phyloP scores from a whole-genome alignment of 2,888 invertebrate species.

The Anagyrus pseudococci region DNA sequence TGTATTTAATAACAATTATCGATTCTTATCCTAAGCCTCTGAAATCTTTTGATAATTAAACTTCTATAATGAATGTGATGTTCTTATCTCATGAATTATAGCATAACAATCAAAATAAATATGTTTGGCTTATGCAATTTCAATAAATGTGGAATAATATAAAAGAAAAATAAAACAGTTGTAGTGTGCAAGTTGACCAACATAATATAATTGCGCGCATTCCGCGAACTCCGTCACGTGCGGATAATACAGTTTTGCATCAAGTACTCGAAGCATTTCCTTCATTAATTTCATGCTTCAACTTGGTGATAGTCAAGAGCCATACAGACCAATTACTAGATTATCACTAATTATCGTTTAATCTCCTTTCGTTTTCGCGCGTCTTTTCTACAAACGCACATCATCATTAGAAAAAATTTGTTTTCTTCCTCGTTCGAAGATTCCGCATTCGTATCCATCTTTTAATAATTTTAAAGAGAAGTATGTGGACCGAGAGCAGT shows the following conservation, averaged over 20 bases:
- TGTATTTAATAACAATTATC: too few species aligned
- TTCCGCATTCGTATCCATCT: too few species aligned
- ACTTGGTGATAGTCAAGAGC: too few species aligned
- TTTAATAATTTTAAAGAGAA: neutral
- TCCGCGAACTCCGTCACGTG: neutral
- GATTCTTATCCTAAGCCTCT: too few species aligned
- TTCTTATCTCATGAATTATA: too few species aligned
- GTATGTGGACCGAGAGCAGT: neutral
- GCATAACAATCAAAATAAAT: neutral
- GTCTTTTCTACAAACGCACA: too few species aligned
- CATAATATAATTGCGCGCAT: neutral
- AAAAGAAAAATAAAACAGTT: neutral
- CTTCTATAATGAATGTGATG: too few species aligned
- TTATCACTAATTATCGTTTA: neutral
- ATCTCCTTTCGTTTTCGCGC: too few species aligned
- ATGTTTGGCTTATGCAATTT: neutral
- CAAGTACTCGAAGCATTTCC: neutral
- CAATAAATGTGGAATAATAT: neutral
- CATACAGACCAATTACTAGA: neutral
- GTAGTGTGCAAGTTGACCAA: constrained; percentile 36
- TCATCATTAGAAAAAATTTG: too few species aligned
- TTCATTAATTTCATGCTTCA: constrained; percentile 1
- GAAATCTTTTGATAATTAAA: too few species aligned
- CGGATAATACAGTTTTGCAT: neutral
- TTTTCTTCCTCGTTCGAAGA: too few species aligned